Percentiles rank a stretch among this genome's conserved stretches.
Evolutionary conservation across 2,113 vertebrate species (phyloP).

Genomic region (Pelecanoides urinatrix): DNA sequence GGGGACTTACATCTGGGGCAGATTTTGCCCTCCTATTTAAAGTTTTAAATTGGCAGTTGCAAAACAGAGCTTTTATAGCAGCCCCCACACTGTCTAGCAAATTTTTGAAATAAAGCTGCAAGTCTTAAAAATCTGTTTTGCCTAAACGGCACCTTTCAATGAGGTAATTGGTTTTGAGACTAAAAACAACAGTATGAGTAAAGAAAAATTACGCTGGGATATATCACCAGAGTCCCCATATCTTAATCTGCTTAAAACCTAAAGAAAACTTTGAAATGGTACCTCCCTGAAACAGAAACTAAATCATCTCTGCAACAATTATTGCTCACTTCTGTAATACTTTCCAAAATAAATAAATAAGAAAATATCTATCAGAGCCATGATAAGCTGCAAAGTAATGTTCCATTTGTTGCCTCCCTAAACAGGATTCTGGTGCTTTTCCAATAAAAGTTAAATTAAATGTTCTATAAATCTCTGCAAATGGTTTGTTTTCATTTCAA

Average conservation of each 20-base stretch:
- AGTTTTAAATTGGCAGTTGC: neutral
- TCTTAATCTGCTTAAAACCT: neutral
- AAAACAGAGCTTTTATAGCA: neutral
- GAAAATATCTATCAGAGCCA: neutral
- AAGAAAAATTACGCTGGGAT: neutral
- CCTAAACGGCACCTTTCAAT: neutral
- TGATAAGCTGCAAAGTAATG: neutral
- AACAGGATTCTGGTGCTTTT: neutral
- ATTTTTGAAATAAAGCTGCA: neutral
- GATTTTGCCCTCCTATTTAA: neutral
- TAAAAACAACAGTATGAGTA: neutral
- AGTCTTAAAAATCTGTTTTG: neutral
- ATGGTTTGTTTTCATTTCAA: neutral
- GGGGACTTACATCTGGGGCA: neutral
- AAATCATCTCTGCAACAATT: neutral
- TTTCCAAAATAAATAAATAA: constrained; percentile 3
- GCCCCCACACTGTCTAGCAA: neutral
- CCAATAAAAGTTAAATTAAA: neutral
- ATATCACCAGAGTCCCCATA: neutral
- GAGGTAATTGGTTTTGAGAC: neutral
- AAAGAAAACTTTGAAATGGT: neutral
- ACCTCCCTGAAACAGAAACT: neutral
- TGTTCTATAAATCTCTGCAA: neutral
- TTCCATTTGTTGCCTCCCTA: neutral
- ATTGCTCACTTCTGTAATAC: neutral